A percentile compares a stretch with the other conserved stretches of the same genome.
Conservation (phyloP, 2,888 invertebrate species). For the Cephus sareptanus region DNA sequence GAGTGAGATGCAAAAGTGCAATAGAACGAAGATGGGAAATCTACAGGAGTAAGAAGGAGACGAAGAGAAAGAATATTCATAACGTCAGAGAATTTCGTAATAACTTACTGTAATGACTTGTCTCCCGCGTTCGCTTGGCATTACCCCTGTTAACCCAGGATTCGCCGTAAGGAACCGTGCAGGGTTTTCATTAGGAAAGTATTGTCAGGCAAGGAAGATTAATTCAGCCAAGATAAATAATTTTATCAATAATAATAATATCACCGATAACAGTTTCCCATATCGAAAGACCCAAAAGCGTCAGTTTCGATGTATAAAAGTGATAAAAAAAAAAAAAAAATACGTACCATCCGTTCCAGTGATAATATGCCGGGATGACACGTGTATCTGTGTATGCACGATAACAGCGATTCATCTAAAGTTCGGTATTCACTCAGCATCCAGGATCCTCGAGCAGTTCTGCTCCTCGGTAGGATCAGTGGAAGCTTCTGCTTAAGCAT, state of each 20-base stretch:
- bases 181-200: neutral
- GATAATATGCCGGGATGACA: neutral
- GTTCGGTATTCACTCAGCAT: neutral
- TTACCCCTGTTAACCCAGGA: no score
- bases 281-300: fast-evolving
- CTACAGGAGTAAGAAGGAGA: constrained; percentile 8
- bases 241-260: neutral
- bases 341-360: neutral
- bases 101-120: neutral
- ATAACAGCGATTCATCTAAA: neutral
- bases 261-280: neutral
- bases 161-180: neutral
- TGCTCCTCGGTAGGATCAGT: neutral
- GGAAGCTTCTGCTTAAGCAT: neutral
- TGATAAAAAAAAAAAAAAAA: neutral
- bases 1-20: neutral
- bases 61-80: constrained; percentile 5
- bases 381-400: neutral
- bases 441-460: neutral
- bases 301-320: neutral
- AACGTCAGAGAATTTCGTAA: neutral
- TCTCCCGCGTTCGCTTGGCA: neutral
- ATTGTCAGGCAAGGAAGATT: neutral
- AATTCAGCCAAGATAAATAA: neutral
- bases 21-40: neutral